Conservation (phyloP, 1,140 invertebrate genomes). For the Lordiphosa mommai region DNA sequence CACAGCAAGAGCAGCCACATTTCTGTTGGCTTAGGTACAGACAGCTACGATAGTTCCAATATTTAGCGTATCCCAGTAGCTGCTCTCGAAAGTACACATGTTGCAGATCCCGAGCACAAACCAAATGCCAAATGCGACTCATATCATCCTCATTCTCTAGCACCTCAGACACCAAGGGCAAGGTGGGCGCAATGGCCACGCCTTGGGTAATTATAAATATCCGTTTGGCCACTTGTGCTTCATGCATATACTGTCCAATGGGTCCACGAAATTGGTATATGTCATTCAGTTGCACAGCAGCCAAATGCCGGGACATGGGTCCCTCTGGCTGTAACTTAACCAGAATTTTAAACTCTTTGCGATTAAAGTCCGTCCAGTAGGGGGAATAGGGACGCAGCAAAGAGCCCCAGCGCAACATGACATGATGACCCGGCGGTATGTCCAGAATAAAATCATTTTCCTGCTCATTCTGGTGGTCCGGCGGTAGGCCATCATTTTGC, state of each 20-base stretch:
- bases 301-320: slow-evolving; percentile 53
- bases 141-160: slow-evolving; percentile 73
- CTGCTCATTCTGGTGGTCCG: slow-evolving; percentile 14
- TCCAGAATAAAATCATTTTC: slow-evolving; percentile 43
- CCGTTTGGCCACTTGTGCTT: slow-evolving; percentile 17
- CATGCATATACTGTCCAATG: slow-evolving; percentile 54
- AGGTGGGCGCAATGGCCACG: slow-evolving; percentile 67
- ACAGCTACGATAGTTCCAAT: slow-evolving; percentile 65
- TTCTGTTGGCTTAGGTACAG: slow-evolving; percentile 55
- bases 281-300: slow-evolving; percentile 22
- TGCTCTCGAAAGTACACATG: slow-evolving; percentile 61
- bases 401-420: slow-evolving; percentile 55
- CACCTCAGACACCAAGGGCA: slow-evolving; percentile 53
- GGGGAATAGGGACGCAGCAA: slow-evolving; percentile 69
- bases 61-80: slow-evolving; percentile 50
- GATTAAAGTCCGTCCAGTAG: slow-evolving; percentile 53
- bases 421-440: slow-evolving; percentile 65
- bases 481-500: slow-evolving; percentile 45
- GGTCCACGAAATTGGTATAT: slow-evolving; percentile 67
- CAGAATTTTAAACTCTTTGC: slow-evolving; percentile 63
- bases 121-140: slow-evolving; percentile 52
- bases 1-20: slow-evolving; percentile 14
- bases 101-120: slow-evolving; percentile 53
- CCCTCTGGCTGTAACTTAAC: slow-evolving; percentile 60
- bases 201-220: slow-evolving; percentile 62